phyloP scores from a whole-genome alignment of 2,113 vertebrate species.

The Equus przewalskii region DNA sequence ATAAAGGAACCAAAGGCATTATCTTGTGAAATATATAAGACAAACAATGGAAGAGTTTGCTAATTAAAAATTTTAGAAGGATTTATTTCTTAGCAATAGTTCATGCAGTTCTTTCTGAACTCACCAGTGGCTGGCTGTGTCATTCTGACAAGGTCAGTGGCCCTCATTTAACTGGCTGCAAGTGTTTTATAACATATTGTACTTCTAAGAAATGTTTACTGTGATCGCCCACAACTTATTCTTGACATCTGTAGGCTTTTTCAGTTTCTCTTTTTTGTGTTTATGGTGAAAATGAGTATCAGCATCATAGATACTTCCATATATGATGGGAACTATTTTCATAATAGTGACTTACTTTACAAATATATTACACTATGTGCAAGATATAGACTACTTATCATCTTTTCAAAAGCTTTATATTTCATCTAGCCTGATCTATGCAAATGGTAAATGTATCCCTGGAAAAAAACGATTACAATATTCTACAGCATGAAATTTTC shows the following conservation, averaged over 20 bases:
- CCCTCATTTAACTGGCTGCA: conserved; percentile 65
- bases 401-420: conserved; percentile 3
- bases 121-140: not conserved
- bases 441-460: not conserved
- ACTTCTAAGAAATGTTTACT: conserved; percentile 69
- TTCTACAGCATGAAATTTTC: not conserved
- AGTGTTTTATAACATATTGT: conserved; percentile 66
- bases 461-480: not conserved
- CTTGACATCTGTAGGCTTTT: not conserved
- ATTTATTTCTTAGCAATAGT: conserved; percentile 56
- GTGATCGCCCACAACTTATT: conserved; percentile 26
- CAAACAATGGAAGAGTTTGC: conserved; percentile 9
- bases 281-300: not conserved
- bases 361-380: not conserved
- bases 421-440: not conserved
- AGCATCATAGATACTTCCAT: not conserved
- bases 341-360: not conserved
- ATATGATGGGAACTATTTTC: conserved; percentile 1
- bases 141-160: conserved; percentile 66
- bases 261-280: not conserved
- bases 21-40: conserved; percentile 42
- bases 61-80: conserved; percentile 57
- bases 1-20: conserved; percentile 53
- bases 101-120: conserved; percentile 40
- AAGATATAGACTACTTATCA: not conserved